A percentile compares a stretch with the other conserved stretches of the same genome.
phyloP scores from a whole-genome alignment of 2,113 vertebrate species.

The Proteles cristata region DNA sequence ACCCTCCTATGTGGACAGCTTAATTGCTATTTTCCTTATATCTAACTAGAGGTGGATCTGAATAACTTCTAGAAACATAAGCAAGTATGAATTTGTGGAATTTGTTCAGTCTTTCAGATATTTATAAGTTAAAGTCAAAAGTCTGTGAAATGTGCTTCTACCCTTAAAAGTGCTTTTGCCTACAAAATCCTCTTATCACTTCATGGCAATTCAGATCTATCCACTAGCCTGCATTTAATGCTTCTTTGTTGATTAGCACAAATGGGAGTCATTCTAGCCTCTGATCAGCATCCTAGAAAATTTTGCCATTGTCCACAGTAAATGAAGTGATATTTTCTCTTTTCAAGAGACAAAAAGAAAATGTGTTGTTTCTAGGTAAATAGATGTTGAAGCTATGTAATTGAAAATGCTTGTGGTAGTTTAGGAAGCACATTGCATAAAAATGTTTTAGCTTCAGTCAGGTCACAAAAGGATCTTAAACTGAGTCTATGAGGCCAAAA shows the following conservation, averaged over 20 bases:
- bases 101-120: neutral
- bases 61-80: constrained; percentile 54
- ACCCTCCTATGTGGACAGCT: neutral
- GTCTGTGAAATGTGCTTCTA: neutral
- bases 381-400: neutral
- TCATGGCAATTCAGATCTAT: neutral
- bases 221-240: neutral
- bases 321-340: constrained; percentile 1
- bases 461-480: neutral
- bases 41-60: neutral
- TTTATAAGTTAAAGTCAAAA: neutral
- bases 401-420: constrained; percentile 12
- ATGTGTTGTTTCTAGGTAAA: neutral
- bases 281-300: neutral
- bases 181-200: neutral
- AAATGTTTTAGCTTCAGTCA: neutral
- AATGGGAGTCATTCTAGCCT: neutral
- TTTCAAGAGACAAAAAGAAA: neutral
- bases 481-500: neutral
- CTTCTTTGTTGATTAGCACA: constrained; percentile 24
- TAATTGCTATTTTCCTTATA: neutral
- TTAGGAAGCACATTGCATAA: neutral
- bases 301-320: neutral
- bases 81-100: neutral
- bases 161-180: neutral